Evolutionary conservation across 2,888 invertebrate genomes (phyloP), one percentile per base, ranked within the genome.

Genomic region (Cataglyphis rosenhaueri): DNA sequence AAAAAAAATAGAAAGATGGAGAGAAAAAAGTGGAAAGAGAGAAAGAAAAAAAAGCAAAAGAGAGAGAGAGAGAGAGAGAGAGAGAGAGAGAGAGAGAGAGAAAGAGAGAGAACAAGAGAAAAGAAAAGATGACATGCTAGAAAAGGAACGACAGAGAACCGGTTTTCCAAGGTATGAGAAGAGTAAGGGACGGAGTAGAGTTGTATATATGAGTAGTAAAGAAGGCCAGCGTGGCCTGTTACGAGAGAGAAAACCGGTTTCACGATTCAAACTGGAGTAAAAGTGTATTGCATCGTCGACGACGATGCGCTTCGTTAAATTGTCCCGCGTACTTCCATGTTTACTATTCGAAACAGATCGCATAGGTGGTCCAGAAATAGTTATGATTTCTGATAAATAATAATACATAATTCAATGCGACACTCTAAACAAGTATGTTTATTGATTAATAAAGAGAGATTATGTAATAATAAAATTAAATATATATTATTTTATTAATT

Each of bases 241-340:
- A 91, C 90, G 90, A 91, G 90, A 85, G 87, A 90, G 86, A 83
- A 88, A 93, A 93, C 92, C 92, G 93, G 92, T 92, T 92, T 82
- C 82, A 82, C 88, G 86, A 88, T 92, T 86, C 89, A 91, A 93
- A 93, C 92, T 93, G 90, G 93, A 92, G 93, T 93, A 93, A 93
- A 93, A 93, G 92, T 92, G 91, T 91, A 90, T 87, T 87, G 87
- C 85, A 84, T 87, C 89, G 82, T 85, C 85, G 81, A 81, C 75
- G 81, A 76, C 84, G 75, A 35, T 25, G 66, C 2, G 35, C 88
- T 87, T 89, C 83, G 83, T 84, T 86, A 88, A 90, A 91, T 87
- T 71, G 83, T 79, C 65, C 78, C 84, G 85, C 79, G 86, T 75
- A 84, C 82, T 83, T 82, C 84, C 83, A 87, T 87, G 85, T 89